Percentiles rank a stretch among this genome's conserved stretches.
Conservation (phyloP, 1,140 invertebrate genomes). For the Drosophila neocordata region DNA sequence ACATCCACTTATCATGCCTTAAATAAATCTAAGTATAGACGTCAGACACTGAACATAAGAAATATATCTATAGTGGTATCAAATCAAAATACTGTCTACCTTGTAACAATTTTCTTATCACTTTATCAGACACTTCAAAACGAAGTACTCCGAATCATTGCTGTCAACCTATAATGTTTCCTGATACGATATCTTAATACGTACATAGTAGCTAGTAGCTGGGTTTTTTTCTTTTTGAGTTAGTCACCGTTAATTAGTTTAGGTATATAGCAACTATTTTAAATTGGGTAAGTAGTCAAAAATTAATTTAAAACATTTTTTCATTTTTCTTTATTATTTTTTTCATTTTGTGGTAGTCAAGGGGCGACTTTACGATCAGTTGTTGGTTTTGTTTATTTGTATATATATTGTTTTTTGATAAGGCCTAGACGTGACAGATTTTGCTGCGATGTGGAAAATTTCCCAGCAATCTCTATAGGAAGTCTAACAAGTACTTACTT, state of each 20-base stretch:
- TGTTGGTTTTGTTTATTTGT: too few relatives aligned
- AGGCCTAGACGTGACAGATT: not conserved
- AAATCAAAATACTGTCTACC: not conserved
- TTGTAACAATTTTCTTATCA: not conserved
- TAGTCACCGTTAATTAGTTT: too few relatives aligned
- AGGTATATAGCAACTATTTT: too few relatives aligned
- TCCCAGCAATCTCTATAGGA: not conserved
- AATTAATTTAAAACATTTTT: too few relatives aligned
- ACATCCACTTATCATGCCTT: not conserved
- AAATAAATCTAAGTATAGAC: not conserved
- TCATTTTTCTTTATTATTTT: too few relatives aligned
- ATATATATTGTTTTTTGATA: not conserved
- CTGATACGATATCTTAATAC: not conserved
- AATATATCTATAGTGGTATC: not conserved
- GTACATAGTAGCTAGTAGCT: not conserved
- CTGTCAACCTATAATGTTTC: not conserved
- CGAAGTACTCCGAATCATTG: not conserved
- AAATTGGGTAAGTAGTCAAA: too few relatives aligned
- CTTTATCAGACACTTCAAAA: not conserved
- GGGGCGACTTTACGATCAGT: too few relatives aligned
- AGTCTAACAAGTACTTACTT: not conserved
- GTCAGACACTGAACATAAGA: not conserved
- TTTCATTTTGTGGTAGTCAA: too few relatives aligned
- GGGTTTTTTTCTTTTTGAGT: not conserved
- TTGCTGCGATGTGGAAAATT: not conserved